Conservation (phyloP, 1,140 invertebrate species). For the Catajapyx aquilonaris region DNA sequence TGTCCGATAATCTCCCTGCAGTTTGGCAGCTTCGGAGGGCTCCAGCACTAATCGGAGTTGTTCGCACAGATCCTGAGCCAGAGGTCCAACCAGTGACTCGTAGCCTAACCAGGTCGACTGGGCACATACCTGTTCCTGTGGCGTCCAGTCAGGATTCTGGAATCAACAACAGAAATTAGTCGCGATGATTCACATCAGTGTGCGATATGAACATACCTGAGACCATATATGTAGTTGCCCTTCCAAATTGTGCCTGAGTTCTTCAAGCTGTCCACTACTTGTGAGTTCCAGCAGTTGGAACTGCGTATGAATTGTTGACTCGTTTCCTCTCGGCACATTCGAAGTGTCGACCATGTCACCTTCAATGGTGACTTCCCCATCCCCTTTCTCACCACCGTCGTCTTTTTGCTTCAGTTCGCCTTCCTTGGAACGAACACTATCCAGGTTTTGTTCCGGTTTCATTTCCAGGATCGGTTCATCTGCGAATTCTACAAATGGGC, state of each 20-base stretch:
- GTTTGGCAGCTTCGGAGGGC: constrained; percentile 74
- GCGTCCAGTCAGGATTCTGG: too few relatives aligned
- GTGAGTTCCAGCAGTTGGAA: too few relatives aligned
- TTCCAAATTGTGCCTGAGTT: too few relatives aligned
- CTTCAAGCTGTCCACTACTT: too few relatives aligned
- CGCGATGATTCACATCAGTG: too few relatives aligned
- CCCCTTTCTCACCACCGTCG: constrained; percentile 20
- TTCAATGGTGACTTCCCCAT: constrained; percentile 41
- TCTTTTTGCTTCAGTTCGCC: constrained; percentile 21
- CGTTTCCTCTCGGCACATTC: constrained; percentile 37
- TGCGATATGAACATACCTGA: too few relatives aligned
- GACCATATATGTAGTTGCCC: too few relatives aligned
- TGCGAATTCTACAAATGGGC: constrained; percentile 24
- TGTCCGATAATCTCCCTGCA: constrained; percentile 88
- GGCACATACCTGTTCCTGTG: too few relatives aligned
- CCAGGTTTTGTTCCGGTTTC: constrained; percentile 21
- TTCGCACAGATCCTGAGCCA: constrained; percentile 81
- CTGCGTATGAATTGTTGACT: constrained; percentile 43
- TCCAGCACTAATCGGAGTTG: constrained; percentile 82
- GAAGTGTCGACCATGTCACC: constrained; percentile 47
- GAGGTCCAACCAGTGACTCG: constrained; percentile 32
- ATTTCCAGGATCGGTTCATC: constrained; percentile 11
- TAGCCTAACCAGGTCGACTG: constrained; percentile 32
- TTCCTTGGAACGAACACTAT: constrained; percentile 28
- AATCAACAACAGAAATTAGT: too few relatives aligned